phyloP scores from a whole-genome alignment of 2,797 vertebrate species.

The Anabacerthia variegaticeps region DNA sequence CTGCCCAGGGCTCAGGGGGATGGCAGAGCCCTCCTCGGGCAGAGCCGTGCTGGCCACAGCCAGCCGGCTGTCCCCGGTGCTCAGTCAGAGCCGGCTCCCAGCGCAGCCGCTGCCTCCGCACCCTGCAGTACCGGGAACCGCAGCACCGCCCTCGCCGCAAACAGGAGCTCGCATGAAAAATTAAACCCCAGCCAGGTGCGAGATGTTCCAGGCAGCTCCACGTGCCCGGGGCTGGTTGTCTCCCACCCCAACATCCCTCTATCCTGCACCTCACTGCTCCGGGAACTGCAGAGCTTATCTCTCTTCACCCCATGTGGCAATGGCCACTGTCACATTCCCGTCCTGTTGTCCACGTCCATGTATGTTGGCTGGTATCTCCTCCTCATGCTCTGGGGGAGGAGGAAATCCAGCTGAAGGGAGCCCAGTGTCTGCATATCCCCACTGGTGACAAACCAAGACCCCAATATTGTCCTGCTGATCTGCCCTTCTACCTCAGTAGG shows the following conservation, averaged over 20 bases:
- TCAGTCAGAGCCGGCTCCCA: background rate
- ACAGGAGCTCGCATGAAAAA: background rate
- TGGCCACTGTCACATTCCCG: fast-evolving
- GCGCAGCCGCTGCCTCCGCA: background rate
- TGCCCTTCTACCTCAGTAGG: background rate
- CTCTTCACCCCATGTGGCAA: fast-evolving
- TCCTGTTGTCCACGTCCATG: background rate
- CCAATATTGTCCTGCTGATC: background rate
- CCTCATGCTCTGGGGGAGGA: background rate
- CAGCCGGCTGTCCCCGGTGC: background rate
- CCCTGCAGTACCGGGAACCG: background rate
- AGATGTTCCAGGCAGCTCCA: background rate
- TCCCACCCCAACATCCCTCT: background rate
- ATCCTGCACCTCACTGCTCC: fast-evolving
- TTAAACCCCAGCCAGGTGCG: background rate
- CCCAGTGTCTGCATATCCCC: background rate
- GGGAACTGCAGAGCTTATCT: background rate
- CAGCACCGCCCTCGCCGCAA: background rate
- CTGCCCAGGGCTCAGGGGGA: fast-evolving
- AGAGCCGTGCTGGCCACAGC: background rate
- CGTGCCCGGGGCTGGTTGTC: fast-evolving
- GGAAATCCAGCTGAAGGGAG: background rate
- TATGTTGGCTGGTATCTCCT: background rate
- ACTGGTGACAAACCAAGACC: background rate
- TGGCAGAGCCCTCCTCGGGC: fast-evolving